Evolutionary conservation across 2,888 invertebrate genomes (phyloP), one percentile per base, ranked within the genome.

Genomic region (Dinocampus coccinellae): DNA sequence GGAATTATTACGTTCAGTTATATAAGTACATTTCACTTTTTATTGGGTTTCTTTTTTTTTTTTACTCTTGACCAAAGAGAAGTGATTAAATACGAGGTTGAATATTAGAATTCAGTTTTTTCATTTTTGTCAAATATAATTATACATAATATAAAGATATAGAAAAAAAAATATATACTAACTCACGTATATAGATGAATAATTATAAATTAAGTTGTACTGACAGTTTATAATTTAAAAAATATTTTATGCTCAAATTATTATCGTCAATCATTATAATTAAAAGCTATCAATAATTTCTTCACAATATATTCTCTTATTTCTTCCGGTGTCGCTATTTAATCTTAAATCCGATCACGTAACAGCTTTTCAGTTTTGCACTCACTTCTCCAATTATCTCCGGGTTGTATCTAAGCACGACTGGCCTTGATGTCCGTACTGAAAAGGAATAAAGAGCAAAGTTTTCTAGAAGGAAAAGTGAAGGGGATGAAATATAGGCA

Each of bases 301-400:
- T 6, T 58, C 4, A 29, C 3, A 6, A 29, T 64, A 10, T 10
- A 26, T 16, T 64, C 33, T 42, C 26, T 3, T 62, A 13, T 9
- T 13, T 39, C 13, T 13, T 39, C 13, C n/a, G 3, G 39, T 2
- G 16, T 47, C 9, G 34, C 24, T 33, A 55, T n/a, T 16, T 33
- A 13, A 57, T 70, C 65, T 67, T 67, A 67, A 74, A 76, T 76
- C 74, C 71, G 75, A 76, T 77, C 77, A 76, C 76, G 76, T 77
- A 77, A 76, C 74, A 70, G 69, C 74, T 76, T 77, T 33, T 57
- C n/a, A 63, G 53, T 65, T 64, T 73, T 70, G 67, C 70, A 74
- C 76, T 75, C 71, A 76, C 74, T 77, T 76, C 76, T 75, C 75
- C 75, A 76, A 77, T 77, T 77, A 77, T 74, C 66, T 24, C 47